Evolutionary conservation across 2,888 invertebrate species (phyloP).

Genomic region (Torymus tubicola): DNA sequence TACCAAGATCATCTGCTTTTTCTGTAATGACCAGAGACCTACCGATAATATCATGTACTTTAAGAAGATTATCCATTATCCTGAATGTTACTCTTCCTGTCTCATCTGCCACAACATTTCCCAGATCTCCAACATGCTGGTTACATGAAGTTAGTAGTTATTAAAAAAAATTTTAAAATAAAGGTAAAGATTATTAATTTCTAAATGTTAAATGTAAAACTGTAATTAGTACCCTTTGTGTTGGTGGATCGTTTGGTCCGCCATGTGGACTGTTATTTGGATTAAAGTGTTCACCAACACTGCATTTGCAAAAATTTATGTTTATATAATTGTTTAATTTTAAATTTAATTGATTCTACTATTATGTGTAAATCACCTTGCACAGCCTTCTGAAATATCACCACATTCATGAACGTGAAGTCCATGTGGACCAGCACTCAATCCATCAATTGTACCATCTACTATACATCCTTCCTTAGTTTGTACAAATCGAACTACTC

Average conservation of each 20-base stretch:
- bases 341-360: neutral
- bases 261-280: conserved; percentile 78
- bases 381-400: conserved; percentile 83
- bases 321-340: neutral
- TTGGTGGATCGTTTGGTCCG: conserved; percentile 75
- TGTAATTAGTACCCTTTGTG: conserved; percentile 72
- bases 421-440: conserved; percentile 81
- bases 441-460: conserved; percentile 91
- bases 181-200: conserved; percentile 16
- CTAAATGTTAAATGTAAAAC: conserved; percentile 40
- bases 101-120: conserved; percentile 80
- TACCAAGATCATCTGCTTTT: conserved; percentile 80
- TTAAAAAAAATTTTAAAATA: neutral
- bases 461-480: conserved; percentile 81
- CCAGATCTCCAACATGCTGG: conserved; percentile 82
- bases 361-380: conserved; percentile 73
- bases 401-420: conserved; percentile 85
- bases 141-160: conserved; percentile 51
- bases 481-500: conserved; percentile 88
- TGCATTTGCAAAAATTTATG: conserved; percentile 63
- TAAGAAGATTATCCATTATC: conserved; percentile 79
- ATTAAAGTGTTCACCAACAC: conserved; percentile 82
- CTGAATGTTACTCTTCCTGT: conserved; percentile 83
- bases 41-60: conserved; percentile 86
- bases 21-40: conserved; percentile 87